phyloP scores from a whole-genome alignment of 2,113 vertebrate species.

The Ceratotherium simum region DNA sequence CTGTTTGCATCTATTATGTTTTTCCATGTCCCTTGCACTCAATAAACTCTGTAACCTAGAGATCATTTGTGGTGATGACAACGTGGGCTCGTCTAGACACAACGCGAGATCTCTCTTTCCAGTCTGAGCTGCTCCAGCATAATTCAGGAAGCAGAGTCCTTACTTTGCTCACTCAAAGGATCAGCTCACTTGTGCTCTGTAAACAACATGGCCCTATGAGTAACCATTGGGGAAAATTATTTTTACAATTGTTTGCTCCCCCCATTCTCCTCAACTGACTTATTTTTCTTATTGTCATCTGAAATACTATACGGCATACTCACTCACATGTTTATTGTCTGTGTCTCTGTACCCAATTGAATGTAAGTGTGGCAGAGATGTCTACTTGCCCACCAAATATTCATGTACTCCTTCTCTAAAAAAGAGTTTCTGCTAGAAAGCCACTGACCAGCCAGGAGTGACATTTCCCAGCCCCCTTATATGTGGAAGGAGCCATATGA shows the following conservation, averaged over 20 bases:
- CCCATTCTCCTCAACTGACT: neutral
- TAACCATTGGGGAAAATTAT: neutral
- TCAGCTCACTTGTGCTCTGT: neutral
- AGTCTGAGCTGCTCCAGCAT: neutral
- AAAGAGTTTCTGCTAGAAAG: neutral
- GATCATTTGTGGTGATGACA: neutral
- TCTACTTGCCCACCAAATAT: neutral
- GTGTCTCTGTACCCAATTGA: neutral
- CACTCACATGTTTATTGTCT: neutral
- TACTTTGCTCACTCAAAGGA: neutral
- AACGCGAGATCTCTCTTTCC: neutral
- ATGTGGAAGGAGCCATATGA: neutral
- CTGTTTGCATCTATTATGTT: neutral
- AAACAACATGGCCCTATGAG: neutral
- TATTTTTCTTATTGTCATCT: neutral
- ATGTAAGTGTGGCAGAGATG: neutral
- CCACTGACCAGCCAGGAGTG: neutral
- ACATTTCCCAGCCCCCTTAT: neutral
- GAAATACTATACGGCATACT: neutral
- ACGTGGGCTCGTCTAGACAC: neutral
- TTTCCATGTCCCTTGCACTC: neutral
- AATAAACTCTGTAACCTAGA: neutral
- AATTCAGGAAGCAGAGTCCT: neutral
- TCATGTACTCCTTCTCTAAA: neutral
- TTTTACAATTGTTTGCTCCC: neutral